Conservation (phyloP, 2,888 invertebrate species). For the Chouioia cunea region DNA sequence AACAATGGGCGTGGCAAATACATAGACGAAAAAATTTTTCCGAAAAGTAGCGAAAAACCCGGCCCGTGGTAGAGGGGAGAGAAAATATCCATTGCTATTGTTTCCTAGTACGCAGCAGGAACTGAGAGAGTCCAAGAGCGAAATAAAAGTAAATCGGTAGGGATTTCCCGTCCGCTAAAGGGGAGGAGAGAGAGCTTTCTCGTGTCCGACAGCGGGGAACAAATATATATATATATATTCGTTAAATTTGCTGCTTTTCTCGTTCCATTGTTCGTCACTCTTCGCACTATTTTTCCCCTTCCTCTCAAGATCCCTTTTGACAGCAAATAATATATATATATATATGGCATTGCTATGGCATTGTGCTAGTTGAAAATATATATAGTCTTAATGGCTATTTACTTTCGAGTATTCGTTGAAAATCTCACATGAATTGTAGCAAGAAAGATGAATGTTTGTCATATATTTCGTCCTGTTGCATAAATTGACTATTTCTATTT, state of each 20-base stretch:
- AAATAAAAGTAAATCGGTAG: conserved; percentile 32
- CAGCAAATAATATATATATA: neutral
- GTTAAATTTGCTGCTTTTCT: conserved; percentile 49
- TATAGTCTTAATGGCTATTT: conserved; percentile 19
- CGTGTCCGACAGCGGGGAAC: conserved; percentile 59
- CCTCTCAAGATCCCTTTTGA: neutral
- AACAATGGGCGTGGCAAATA: conserved; percentile 54
- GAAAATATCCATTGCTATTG: neutral
- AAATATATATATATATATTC: conserved; percentile 19
- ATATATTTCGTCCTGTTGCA: too few species aligned
- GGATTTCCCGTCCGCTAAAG: conserved; percentile 45
- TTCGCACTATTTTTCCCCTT: neutral
- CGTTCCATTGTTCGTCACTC: conserved; percentile 43
- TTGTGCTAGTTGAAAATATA: conserved; percentile 20
- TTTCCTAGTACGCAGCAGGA: conserved; percentile 43
- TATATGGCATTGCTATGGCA: conserved; percentile 7
- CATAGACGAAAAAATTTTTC: conserved; percentile 35
- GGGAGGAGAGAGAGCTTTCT: conserved; percentile 64
- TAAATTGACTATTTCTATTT: too few species aligned
- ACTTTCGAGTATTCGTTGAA: neutral
- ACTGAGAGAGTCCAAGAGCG: neutral
- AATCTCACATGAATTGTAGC: conserved; percentile 21
- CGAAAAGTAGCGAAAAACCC: conserved; percentile 45
- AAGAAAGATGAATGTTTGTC: too few species aligned
- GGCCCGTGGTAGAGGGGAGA: neutral